Evolutionary conservation across 1,140 invertebrate species (phyloP), one percentile per base, ranked within the genome.

Genomic region (Caerostris darwini): DNA sequence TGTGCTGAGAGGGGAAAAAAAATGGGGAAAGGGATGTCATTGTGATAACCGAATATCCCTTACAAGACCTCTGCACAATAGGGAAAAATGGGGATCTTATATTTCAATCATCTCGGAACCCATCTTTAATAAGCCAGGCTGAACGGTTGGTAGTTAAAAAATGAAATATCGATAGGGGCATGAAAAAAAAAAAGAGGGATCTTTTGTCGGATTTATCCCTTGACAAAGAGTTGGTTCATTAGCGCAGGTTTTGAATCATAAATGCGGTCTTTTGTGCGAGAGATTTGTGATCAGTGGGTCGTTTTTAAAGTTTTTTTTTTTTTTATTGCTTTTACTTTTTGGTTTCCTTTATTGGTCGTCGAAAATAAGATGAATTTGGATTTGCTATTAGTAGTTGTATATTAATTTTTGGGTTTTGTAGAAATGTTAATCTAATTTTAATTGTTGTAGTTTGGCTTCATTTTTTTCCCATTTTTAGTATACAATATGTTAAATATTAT

Each of bases 1-100:
- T 58, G 56, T 58, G 14, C 19, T 83, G 56, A 19, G 54, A 19
- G 50, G 50, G 50, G 77, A 58, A 57, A 58, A 83, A n/a, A 83
- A 83, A 83, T 7, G 14, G 82, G 82, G 34, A 56, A 19, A 83
- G 82, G 56, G 82, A 57, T 83, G 82, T 83, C 82, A 83, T 83
- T 83, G 82, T 83, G 82, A 83, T 83, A 83, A 83, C 82, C 82
- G 82, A 57, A 83, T 83, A 83, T 83, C 82, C 82, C 82, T 83
- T 83, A 83, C 82, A 83, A 83, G 82, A 77, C 82, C 54, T 54
- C 87, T 4, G 10, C 87, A 69, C 64, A 69, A 89, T 83, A 19
- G 61, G 7, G 3, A 71, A 64, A 89, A 89, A 89, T 50, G 58
- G 71, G 59, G 57, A 64, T 69, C 87, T 89, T 64, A 89, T 89